These are phyloP conservation scores for Cossypha heuglini DNA, from an alignment of 2,797 vertebrate species.

Conservation along the genomic window DNA sequence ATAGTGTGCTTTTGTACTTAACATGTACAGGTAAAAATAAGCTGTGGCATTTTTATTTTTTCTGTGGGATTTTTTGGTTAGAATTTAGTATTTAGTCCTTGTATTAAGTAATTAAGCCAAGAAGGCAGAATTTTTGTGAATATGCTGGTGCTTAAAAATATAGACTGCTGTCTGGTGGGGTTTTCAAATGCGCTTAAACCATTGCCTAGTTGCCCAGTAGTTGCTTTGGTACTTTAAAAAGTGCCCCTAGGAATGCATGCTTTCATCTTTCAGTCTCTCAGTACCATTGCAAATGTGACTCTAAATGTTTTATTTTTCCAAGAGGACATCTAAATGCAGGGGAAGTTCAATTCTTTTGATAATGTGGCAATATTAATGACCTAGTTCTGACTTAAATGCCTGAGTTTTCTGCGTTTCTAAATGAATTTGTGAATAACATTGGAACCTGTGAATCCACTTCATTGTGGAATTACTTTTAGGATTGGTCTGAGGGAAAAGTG, in stretches of 20 bases:
- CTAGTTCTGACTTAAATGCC: not conserved
- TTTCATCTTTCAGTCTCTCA: not conserved
- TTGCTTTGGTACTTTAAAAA: not conserved
- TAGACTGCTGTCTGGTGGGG: not conserved
- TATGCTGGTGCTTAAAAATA: not conserved
- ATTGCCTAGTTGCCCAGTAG: not conserved
- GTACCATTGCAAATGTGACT: not conserved
- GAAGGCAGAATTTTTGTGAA: not conserved
- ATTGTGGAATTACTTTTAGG: slow-evolving; percentile 4
- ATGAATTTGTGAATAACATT: not conserved
- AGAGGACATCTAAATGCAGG: not conserved
- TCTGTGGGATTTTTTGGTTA: not conserved
- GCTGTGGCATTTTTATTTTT: not conserved
- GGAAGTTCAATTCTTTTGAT: not conserved
- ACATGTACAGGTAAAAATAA: not conserved
- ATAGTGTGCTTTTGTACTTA: not conserved
- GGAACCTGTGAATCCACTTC: not conserved
- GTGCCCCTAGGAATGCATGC: not conserved
- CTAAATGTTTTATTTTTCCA: not conserved
- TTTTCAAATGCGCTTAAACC: not conserved
- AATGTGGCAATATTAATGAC: not conserved
- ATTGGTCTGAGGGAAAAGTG: not conserved
- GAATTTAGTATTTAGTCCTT: not conserved
- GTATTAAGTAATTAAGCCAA: not conserved
- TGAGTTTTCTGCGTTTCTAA: not conserved